Evolutionary conservation across 2,888 invertebrate species (phyloP), one percentile per base, ranked within the genome.

Genomic region (Campoplex nolae): DNA sequence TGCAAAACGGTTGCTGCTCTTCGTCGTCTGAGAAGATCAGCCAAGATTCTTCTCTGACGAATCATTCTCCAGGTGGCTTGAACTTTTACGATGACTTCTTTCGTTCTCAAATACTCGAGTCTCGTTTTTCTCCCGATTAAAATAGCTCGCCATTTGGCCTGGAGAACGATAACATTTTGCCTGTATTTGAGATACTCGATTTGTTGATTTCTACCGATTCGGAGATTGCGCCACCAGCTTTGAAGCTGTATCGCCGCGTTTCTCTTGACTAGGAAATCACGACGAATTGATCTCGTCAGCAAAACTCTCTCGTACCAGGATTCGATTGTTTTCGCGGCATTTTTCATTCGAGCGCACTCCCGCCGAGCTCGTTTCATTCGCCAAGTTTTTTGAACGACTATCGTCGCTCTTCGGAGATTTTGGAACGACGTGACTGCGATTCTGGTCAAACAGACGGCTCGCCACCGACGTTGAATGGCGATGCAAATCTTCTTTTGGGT

Each of bases 281-380:
- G 56, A 8, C 90, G 90, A 1, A 84, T 45, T 0, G 48, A 42
- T 80, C 86, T 88, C 6, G 89, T 85, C 1, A 68, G 35, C 16
- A 87, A 58, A 9, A 80, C 65, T 35, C 86, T 85, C 28, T 88
- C 85, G 88, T 95, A 96, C 95, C 95, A 96, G 16, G 91, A 91
- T 91, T 96, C 95, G 76, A 96, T 95, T 89, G 91, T 95, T 2
- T 93, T 77, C 11, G 95, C 95, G n/a, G 95, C 95, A 0, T 80
- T 90, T 90, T 95, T 95, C 76, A 92, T 90, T 82, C 90, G 68
- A 6, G 90, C 73, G 84, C 90, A 94, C 35, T 78, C 23, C 56
- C 80, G 83, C 73, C 90, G 88, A 6, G 89, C 82, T 45, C 93
- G 89, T 94, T 94, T 95, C 95, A 94, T 95, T 84, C 94, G 94